A percentile compares a stretch with the other conserved stretches of the same genome.
Evolutionary conservation across 2,797 vertebrate genomes (phyloP).

Genomic region (Podarcis lilfordi): DNA sequence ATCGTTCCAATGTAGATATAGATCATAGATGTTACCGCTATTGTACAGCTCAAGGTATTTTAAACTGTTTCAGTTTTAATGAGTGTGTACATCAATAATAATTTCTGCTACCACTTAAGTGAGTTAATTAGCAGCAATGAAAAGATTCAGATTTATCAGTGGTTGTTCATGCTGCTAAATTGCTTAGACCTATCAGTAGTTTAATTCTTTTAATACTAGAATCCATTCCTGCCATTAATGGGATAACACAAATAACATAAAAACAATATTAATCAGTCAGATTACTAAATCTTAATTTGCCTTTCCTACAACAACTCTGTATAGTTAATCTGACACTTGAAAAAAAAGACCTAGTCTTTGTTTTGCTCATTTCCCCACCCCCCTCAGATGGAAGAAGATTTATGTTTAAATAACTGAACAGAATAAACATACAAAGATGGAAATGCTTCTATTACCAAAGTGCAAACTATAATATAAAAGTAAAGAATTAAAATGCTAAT

Average conservation of each 20-base stretch:
- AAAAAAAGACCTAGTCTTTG: conserved; percentile 20
- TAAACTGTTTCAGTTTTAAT: conserved; percentile 2
- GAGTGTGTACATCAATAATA: conserved; percentile 21
- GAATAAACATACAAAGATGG: conserved; percentile 22
- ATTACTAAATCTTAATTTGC: conserved; percentile 13
- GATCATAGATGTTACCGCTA: neutral
- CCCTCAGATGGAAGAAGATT: neutral
- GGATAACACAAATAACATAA: conserved; percentile 13
- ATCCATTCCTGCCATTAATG: conserved; percentile 45
- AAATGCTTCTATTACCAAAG: conserved; percentile 50
- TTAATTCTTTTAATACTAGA: conserved; percentile 45
- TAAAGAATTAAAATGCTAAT: conserved; percentile 46
- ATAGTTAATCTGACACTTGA: conserved; percentile 22
- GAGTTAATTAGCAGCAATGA: conserved; percentile 51
- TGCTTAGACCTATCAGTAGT: conserved; percentile 51
- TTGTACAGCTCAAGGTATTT: neutral
- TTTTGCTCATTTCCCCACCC: neutral
- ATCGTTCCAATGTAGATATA: too few relatives aligned
- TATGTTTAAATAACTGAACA: conserved; percentile 22
- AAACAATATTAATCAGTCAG: conserved; percentile 27
- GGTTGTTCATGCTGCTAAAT: conserved; percentile 43
- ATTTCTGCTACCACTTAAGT: conserved; percentile 33
- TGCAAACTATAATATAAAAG: conserved; percentile 46
- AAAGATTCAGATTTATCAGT: conserved; percentile 54
- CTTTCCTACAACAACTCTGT: conserved; percentile 28